Evolutionary conservation across 2,888 invertebrate species (phyloP).

Genomic region (Eustalomyia histrio): DNA sequence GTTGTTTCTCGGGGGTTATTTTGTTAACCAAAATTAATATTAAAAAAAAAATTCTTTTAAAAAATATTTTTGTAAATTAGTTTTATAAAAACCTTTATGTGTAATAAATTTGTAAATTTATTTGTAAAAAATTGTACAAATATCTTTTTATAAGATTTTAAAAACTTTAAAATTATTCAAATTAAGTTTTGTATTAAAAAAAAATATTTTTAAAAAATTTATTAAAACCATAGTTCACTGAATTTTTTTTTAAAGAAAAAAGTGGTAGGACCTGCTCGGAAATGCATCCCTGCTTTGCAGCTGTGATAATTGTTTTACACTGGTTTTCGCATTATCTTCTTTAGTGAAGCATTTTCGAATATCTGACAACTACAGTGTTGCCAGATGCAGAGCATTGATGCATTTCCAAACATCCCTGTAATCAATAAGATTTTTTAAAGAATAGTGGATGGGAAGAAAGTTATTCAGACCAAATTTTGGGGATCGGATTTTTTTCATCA

Average conservation of each 20-base stretch:
- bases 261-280: too few species aligned
- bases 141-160: not conserved
- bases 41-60: not conserved
- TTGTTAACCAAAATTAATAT: slow-evolving; percentile 24
- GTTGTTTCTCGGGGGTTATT: slow-evolving; percentile 66
- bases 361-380: too few species aligned
- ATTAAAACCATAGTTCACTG: not conserved
- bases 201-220: not conserved
- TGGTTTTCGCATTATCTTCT: too few species aligned
- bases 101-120: not conserved
- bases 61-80: not conserved
- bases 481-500: too few species aligned
- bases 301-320: too few species aligned
- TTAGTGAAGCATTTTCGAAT: too few species aligned
- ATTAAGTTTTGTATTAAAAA: not conserved
- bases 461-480: too few species aligned
- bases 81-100: not conserved
- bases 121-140: not conserved
- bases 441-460: too few species aligned
- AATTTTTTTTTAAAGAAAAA: not conserved
- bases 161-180: not conserved
- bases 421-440: too few species aligned
- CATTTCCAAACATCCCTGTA: too few species aligned
- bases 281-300: too few species aligned
- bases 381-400: too few species aligned